Evolutionary conservation across 2,797 vertebrate species (phyloP).

Genomic region (Carduelis carduelis): DNA sequence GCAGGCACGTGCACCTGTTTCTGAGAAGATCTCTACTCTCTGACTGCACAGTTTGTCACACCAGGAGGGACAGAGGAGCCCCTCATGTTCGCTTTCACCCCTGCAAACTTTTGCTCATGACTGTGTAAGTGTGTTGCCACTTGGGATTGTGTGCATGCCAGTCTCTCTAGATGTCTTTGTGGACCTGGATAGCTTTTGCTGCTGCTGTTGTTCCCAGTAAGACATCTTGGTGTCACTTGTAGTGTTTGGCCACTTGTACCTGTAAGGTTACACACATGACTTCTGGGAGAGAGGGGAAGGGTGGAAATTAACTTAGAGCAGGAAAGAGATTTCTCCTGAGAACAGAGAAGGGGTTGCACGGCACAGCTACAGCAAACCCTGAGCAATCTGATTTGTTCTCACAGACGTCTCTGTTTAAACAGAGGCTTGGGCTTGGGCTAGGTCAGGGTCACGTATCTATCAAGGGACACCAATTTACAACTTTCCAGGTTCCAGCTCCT

Average conservation of each 20-base stretch:
- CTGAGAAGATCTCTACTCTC: not conserved
- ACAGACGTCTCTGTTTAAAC: not conserved
- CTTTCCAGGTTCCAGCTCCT: not conserved
- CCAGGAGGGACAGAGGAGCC: not conserved
- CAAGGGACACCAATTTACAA: not conserved
- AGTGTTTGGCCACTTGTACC: not conserved
- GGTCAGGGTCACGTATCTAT: not conserved
- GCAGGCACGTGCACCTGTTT: fast-evolving
- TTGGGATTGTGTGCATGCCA: no score
- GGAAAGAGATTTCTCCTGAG: not conserved
- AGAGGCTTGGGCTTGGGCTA: not conserved
- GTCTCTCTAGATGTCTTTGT: not conserved
- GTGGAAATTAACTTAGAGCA: not conserved
- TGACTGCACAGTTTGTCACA: not conserved
- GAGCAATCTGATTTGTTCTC: not conserved
- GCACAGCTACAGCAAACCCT: not conserved
- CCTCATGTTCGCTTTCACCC: not conserved
- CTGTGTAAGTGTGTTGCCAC: not conserved
- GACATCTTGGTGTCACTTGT: not conserved
- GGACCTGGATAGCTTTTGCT: not conserved
- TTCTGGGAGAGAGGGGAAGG: not conserved
- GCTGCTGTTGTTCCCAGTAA: not conserved
- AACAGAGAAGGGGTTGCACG: not conserved
- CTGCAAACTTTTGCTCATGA: fast-evolving
- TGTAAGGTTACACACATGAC: not conserved